Percentiles rank a stretch among this genome's conserved stretches.
Evolutionary conservation across 1,140 invertebrate genomes (phyloP).

Genomic region (Leguminivora glycinivorella): DNA sequence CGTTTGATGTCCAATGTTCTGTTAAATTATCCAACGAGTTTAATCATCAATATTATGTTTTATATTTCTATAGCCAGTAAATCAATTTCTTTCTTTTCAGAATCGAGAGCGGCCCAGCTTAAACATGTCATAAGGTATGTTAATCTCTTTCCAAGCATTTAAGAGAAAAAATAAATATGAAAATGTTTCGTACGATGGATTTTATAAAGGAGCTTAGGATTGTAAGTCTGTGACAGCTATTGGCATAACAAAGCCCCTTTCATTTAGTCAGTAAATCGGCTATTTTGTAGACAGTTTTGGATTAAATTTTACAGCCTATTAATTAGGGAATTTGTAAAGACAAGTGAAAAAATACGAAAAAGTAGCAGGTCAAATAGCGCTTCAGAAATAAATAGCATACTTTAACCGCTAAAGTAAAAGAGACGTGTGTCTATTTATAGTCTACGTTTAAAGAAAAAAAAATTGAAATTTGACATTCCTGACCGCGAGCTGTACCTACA

Average conservation of each 20-base stretch:
- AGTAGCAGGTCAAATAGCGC: too few species aligned
- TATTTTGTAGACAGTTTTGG: not conserved
- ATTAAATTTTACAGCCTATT: not conserved
- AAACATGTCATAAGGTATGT: conserved; percentile 46
- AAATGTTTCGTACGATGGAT: not conserved
- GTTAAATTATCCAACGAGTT: not conserved
- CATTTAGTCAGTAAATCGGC: not conserved
- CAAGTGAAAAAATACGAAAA: too few species aligned
- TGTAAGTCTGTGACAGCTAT: conserved; percentile 22
- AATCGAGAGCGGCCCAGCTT: conserved; percentile 26
- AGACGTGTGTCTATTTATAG: too few species aligned
- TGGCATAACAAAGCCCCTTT: conserved; percentile 12
- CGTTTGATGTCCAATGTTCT: not conserved
- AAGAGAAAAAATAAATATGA: conserved; percentile 9
- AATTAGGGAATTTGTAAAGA: too few species aligned
- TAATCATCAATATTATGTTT: not conserved
- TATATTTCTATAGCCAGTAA: conserved; percentile 4
- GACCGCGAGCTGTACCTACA: too few species aligned
- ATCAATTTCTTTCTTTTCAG: conserved; percentile 34
- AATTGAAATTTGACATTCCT: too few species aligned
- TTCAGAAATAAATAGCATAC: too few species aligned
- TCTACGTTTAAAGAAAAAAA: too few species aligned
- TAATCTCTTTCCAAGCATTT: conserved; percentile 30
- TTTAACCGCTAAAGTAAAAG: too few species aligned
- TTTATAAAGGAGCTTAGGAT: not conserved